Percentiles rank a stretch among this genome's conserved stretches.
Evolutionary conservation across 2,888 invertebrate species (phyloP).

Genomic region (Synanthedon vespiformis): DNA sequence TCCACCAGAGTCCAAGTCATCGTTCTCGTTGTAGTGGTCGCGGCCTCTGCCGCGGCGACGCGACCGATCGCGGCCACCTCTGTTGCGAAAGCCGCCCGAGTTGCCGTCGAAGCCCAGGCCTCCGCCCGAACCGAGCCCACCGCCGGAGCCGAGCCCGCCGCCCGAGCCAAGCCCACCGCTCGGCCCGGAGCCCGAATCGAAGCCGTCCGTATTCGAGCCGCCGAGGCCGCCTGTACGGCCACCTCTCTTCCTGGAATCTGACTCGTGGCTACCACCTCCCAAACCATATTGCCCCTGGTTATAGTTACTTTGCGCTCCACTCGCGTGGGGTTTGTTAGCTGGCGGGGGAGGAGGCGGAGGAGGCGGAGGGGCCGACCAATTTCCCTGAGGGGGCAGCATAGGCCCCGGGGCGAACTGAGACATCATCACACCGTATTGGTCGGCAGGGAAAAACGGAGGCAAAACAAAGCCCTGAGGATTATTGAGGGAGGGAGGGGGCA

Average conservation of each 20-base stretch:
- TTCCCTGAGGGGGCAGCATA: slow-evolving; percentile 27
- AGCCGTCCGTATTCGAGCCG: slow-evolving; percentile 14
- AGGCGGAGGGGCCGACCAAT: slow-evolving; percentile 43
- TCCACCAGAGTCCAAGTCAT: slow-evolving; percentile 28
- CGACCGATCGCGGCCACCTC: slow-evolving; percentile 37
- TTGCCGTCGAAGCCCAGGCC: slow-evolving; percentile 12
- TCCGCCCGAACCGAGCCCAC: slow-evolving; percentile 20
- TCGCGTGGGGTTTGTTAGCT: slow-evolving; percentile 26
- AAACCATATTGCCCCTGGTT: slow-evolving; percentile 44
- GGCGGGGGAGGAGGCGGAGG: slow-evolving; percentile 55
- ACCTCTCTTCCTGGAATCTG: slow-evolving; percentile 62
- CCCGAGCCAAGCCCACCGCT: slow-evolving; percentile 16
- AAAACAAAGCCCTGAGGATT: slow-evolving; percentile 43
- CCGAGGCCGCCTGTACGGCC: slow-evolving; percentile 18
- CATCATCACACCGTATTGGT: slow-evolving; percentile 58
- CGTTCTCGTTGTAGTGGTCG: slow-evolving; percentile 38
- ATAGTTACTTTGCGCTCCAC: slow-evolving; percentile 20
- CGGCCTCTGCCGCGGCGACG: slow-evolving; percentile 60
- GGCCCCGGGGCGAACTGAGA: slow-evolving; percentile 22
- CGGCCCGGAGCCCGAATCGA: slow-evolving; percentile 22
- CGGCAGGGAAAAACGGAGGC: slow-evolving; percentile 51
- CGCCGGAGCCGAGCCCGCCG: slow-evolving; percentile 19
- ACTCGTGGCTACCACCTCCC: slow-evolving; percentile 53
- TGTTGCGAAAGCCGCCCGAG: slow-evolving; percentile 21
- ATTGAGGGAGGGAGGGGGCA: slow-evolving; percentile 27